phyloP scores from a whole-genome alignment of 2,888 invertebrate species.

The Polietes domitor region DNA sequence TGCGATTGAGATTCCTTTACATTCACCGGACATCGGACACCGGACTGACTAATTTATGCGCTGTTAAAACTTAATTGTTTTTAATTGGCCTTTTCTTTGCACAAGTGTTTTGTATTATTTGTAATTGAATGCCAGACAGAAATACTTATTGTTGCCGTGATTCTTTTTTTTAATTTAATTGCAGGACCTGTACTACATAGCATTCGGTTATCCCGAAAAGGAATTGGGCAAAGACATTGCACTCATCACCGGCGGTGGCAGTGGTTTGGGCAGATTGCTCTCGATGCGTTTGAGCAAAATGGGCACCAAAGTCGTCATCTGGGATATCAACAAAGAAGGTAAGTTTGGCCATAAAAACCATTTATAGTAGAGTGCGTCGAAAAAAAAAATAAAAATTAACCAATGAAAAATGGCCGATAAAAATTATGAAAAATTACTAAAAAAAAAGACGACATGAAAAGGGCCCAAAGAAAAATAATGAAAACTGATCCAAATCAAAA shows the following conservation, averaged over 20 bases:
- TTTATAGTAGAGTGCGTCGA: too few species aligned
- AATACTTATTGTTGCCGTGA: too few species aligned
- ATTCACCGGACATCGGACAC: too few species aligned
- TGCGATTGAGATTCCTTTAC: too few species aligned
- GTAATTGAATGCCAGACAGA: too few species aligned
- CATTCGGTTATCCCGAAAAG: conserved; percentile 85
- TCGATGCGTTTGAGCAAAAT: conserved; percentile 88
- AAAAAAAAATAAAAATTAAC: background rate
- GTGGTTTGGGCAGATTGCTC: conserved; percentile 90
- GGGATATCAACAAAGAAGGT: conserved; percentile 95
- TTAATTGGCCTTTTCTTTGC: background rate
- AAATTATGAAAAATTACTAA: too few species aligned
- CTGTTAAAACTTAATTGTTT: background rate
- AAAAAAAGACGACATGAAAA: too few species aligned
- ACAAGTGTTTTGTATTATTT: too few species aligned
- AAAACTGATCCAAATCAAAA: too few species aligned
- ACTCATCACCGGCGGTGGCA: conserved; percentile 94
- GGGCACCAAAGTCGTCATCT: conserved; percentile 90
- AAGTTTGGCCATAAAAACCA: conserved; percentile 53
- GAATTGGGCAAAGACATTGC: conserved; percentile 88
- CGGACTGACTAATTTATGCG: background rate
- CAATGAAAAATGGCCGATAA: too few species aligned
- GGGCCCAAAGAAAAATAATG: too few species aligned
- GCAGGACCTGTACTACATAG: conserved; percentile 84
- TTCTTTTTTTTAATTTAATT: conserved; percentile 70